Evolutionary conservation across 2,888 invertebrate species (phyloP), one percentile per base, ranked within the genome.

Genomic region (Achlya flavicornis): DNA sequence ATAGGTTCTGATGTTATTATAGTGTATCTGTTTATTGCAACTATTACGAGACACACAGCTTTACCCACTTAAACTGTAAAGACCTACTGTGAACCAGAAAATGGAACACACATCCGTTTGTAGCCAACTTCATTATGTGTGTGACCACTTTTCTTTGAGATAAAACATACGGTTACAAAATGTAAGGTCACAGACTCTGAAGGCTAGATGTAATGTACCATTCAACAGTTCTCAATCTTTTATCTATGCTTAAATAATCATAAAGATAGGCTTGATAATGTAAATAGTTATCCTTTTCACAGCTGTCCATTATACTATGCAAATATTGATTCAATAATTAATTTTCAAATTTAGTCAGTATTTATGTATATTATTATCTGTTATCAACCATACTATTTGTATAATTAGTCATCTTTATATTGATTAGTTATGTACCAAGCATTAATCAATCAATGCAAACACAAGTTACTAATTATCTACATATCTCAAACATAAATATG

Each of bases 401-500:
- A 53, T 6, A 53, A 53, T 10, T 53, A n/a, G 53, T 53, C 46
- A 46, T n/a, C n/a, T 41, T 41, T 41, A 12, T 3, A 46, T n/a
- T n/a, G n/a, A 46, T 46, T n/a, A 46, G 46, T n/a, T 53, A 53
- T 19, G 53, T 53, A 53, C 16, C 10, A 19, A 53, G 19, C 16
- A 19, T 0, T 5, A 53, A 53, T 53, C 53, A 53, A 53, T 53
- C 16, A 53, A 53, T 53, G 19, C 53, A 19, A 53, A 53, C 10
- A 53, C 53, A 19, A 53, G 16, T 53, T 53, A 19, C 53, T 53
- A 53, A 53, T 46, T 46, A 53, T 19, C 19, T 8, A 53, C 53
- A 7, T 53, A 19, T 10, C 2, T 53, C 19, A n/a, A 53, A 8
- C 53, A 53, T 19, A 19, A 16, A 71, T 65, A 61, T 53, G 63